phyloP scores from a whole-genome alignment of 2,113 vertebrate species.

The Illadopsis cleaveri region DNA sequence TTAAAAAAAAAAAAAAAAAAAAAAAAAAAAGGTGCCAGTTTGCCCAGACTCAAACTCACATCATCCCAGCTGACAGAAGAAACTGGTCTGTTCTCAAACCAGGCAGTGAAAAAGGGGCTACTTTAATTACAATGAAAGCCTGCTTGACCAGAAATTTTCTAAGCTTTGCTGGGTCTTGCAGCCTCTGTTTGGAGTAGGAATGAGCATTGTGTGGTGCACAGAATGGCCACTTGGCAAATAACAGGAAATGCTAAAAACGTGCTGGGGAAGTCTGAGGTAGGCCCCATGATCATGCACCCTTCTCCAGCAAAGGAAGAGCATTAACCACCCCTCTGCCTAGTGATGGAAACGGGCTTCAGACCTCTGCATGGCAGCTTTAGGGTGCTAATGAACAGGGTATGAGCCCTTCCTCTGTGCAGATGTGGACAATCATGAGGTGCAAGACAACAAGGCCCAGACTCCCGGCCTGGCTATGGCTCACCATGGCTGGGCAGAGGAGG shows the following conservation, averaged over 20 bases:
- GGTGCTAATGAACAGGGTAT: background rate
- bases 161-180: background rate
- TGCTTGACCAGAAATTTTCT: background rate
- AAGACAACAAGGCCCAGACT: background rate
- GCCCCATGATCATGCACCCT: accelerated
- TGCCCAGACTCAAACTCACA: background rate
- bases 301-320: background rate
- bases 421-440: background rate
- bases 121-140: background rate
- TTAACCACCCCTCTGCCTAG: background rate
- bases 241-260: background rate
- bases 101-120: background rate
- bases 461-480: background rate
- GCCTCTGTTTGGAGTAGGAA: background rate
- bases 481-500: background rate
- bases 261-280: background rate
- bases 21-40: background rate
- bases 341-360: background rate
- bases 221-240: background rate
- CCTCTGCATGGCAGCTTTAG: background rate
- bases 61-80: background rate
- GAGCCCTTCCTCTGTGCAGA: background rate
- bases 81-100: background rate
- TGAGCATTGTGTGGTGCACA: background rate
- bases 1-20: background rate